These are phyloP conservation scores for Gavia stellata DNA, from an alignment of 2,113 vertebrate species.

Conservation along the genomic window DNA sequence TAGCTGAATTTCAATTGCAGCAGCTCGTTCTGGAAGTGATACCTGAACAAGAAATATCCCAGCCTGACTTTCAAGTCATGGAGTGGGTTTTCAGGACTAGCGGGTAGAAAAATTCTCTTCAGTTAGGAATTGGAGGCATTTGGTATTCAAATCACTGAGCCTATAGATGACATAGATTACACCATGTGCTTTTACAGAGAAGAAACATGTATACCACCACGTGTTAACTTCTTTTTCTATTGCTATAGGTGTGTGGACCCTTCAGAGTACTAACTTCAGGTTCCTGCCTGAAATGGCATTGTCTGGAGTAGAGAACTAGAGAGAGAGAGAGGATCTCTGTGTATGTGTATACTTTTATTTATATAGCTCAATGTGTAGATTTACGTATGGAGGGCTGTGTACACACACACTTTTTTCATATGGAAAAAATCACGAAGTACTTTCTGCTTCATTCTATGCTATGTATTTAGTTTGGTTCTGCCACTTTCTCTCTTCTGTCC, in stretches of 20 bases:
- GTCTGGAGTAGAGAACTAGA: background rate
- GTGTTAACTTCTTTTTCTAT: background rate
- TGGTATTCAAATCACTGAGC: background rate
- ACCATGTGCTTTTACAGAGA: background rate
- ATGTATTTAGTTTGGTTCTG: background rate
- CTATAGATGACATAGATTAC: background rate
- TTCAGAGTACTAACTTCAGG: background rate
- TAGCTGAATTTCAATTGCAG: background rate
- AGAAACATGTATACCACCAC: background rate
- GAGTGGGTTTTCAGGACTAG: slow-evolving; percentile 12
- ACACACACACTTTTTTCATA: background rate
- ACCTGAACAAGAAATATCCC: background rate
- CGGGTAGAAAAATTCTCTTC: background rate
- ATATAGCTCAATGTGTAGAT: background rate
- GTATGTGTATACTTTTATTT: background rate
- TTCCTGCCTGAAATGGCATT: background rate
- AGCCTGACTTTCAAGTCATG: background rate
- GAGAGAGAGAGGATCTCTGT: background rate
- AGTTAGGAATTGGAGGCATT: background rate
- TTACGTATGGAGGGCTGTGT: background rate
- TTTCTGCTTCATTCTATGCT: background rate
- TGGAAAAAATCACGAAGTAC: background rate
- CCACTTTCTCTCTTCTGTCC: background rate
- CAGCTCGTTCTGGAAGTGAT: background rate
- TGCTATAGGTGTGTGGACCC: background rate